Evolutionary conservation across 2,888 invertebrate genomes (phyloP).

Genomic region (Eupithecia subfuscata): DNA sequence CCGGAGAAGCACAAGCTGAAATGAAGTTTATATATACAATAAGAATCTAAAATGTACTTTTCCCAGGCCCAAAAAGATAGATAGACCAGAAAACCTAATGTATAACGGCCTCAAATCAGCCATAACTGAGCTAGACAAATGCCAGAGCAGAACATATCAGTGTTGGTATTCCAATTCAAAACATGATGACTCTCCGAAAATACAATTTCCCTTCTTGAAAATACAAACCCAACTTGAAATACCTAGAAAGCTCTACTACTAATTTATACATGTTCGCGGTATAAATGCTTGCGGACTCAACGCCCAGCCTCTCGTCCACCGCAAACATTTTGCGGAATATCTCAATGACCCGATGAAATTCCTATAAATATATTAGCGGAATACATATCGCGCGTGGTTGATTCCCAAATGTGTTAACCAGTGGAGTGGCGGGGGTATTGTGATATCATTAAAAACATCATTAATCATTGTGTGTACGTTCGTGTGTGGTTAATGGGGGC

Average conservation of each 20-base stretch:
- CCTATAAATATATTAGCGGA: slow-evolving; percentile 62
- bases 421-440: slow-evolving; percentile 11
- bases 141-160: too few relatives aligned
- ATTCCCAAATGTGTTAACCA: slow-evolving; percentile 29
- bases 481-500: slow-evolving; percentile 14
- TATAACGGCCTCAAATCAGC: too few relatives aligned
- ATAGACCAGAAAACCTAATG: too few relatives aligned
- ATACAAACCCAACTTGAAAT: not conserved
- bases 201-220: not conserved
- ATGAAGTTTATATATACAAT: too few relatives aligned
- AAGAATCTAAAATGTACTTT: too few relatives aligned
- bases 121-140: too few relatives aligned
- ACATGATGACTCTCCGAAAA: not conserved
- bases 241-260: not conserved
- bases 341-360: slow-evolving; percentile 55
- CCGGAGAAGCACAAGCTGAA: too few relatives aligned
- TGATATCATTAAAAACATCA: slow-evolving; percentile 4
- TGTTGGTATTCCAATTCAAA: not conserved
- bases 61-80: too few relatives aligned
- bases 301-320: not conserved
- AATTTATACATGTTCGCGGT: not conserved
- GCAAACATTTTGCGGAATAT: slow-evolving; percentile 41
- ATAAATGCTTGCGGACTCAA: slow-evolving; percentile 2
- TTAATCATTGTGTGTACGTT: slow-evolving; percentile 16
- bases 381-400: slow-evolving; percentile 42